Conservation (phyloP, 2,113 vertebrate species). For the Epinephelus lanceolatus region DNA sequence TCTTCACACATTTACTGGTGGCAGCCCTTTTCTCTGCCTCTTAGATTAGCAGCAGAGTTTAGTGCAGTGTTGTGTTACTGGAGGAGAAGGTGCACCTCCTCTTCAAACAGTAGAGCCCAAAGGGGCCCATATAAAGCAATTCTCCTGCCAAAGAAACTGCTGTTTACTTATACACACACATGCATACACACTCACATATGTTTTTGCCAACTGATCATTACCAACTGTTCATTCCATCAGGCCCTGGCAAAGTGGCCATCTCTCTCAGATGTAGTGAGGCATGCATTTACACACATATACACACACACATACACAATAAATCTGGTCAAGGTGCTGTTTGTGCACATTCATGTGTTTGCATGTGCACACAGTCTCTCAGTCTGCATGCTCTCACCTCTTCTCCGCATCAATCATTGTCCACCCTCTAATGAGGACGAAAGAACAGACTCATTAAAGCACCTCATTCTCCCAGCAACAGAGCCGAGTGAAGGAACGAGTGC, state of each 20-base stretch:
- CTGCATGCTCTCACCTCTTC: constrained; percentile 35
- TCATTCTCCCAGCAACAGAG: constrained; percentile 54
- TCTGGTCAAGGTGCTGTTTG: constrained; percentile 17
- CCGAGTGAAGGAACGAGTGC: constrained; percentile 35
- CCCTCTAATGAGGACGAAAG: constrained; percentile 71
- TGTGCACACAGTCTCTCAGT: constrained; percentile 18
- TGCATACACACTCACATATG: constrained; percentile 29
- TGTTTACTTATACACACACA: constrained; percentile 14
- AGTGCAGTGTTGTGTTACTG: constrained; percentile 11
- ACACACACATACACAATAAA: constrained; percentile 8
- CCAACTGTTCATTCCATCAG: constrained; percentile 65
- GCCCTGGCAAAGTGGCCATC: constrained; percentile 43
- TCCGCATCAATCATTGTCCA: constrained; percentile 75
- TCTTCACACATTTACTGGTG: not conserved
- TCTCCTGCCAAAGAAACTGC: constrained; percentile 18
- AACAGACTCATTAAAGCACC: constrained; percentile 74
- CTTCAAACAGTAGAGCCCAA: not conserved
- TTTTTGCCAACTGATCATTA: constrained; percentile 60
- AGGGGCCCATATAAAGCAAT: constrained; percentile 15
- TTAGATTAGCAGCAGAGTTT: not conserved
- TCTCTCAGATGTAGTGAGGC: constrained; percentile 41
- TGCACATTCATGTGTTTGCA: constrained; percentile 25
- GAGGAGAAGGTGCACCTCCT: not conserved
- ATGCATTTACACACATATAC: constrained; percentile 3
- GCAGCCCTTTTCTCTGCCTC: not conserved